Evolutionary conservation across 2,888 invertebrate genomes (phyloP).

Genomic region (Lissocephala sabroskyi): DNA sequence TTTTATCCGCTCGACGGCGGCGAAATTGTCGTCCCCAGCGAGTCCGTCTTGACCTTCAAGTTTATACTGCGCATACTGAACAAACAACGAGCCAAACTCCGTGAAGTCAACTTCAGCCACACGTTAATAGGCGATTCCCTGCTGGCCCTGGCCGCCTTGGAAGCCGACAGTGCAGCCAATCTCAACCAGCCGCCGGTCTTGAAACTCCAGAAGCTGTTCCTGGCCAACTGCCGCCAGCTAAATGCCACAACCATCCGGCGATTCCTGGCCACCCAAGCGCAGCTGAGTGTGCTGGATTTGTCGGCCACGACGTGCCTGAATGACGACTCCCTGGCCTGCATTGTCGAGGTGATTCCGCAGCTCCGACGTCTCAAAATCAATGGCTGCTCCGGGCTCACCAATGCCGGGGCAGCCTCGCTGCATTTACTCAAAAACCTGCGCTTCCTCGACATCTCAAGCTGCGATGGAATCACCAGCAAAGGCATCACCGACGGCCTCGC

Average conservation of each 20-base stretch:
- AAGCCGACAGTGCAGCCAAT: slow-evolving; percentile 48
- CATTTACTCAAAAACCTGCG: slow-evolving; percentile 75
- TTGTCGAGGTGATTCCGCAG: slow-evolving; percentile 76
- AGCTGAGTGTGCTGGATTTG: slow-evolving; percentile 76
- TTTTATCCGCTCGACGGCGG: slow-evolving; percentile 76
- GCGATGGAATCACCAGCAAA: slow-evolving; percentile 77
- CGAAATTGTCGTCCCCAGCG: slow-evolving; percentile 75
- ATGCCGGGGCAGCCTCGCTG: slow-evolving; percentile 76
- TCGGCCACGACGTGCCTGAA: slow-evolving; percentile 79
- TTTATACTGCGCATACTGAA: slow-evolving; percentile 77
- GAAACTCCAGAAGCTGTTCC: slow-evolving; percentile 48
- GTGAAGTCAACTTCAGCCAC: slow-evolving; percentile 77
- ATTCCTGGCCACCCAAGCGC: slow-evolving; percentile 73
- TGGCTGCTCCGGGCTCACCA: slow-evolving; percentile 79
- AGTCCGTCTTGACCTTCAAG: slow-evolving; percentile 81
- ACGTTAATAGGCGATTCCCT: slow-evolving; percentile 81
- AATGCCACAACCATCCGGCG: slow-evolving; percentile 49
- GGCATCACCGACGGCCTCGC: slow-evolving; percentile 78
- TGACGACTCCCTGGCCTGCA: slow-evolving; percentile 76
- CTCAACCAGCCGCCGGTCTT: no score
- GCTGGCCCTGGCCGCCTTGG: slow-evolving; percentile 74
- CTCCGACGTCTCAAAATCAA: slow-evolving; percentile 77
- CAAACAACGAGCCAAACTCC: slow-evolving; percentile 75
- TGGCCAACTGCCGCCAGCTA: slow-evolving; percentile 65
- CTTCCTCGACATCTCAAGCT: slow-evolving; percentile 79